Percentiles rank a stretch among this genome's conserved stretches.
These are phyloP conservation scores for Synanthedon vespiformis DNA, from an alignment of 2,888 invertebrate genomes.

Conservation along the genomic window DNA sequence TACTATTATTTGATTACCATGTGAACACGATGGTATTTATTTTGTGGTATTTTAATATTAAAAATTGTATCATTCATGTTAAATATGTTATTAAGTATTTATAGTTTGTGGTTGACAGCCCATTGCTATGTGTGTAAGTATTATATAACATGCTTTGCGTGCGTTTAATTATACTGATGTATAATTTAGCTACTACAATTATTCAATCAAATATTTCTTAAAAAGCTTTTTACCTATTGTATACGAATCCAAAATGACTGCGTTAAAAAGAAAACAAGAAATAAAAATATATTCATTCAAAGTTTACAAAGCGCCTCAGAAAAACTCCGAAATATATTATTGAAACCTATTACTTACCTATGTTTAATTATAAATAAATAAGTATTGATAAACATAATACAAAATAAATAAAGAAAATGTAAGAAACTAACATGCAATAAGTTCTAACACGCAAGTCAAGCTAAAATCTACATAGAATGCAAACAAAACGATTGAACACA, in stretches of 20 bases:
- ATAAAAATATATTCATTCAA: background rate
- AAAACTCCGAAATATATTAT: too few species aligned
- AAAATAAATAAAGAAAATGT: too few species aligned
- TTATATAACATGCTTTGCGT: background rate
- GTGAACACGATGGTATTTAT: too few species aligned
- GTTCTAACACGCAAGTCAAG: too few species aligned
- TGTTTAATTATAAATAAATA: too few species aligned
- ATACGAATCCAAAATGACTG: constrained; percentile 25
- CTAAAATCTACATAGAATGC: background rate
- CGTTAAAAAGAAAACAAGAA: constrained; percentile 8
- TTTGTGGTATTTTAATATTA: too few species aligned
- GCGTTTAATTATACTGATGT: background rate
- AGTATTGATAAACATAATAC: too few species aligned
- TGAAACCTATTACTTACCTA: too few species aligned
- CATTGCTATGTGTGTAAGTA: background rate
- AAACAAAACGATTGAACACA: background rate
- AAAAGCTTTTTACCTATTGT: constrained; percentile 17
- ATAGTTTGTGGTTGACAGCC: background rate
- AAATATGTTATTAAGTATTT: background rate
- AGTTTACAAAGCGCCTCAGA: too few species aligned
- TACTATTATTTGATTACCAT: too few species aligned
- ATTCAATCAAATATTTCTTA: background rate
- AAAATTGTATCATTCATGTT: too few species aligned
- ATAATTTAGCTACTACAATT: background rate
- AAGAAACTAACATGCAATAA: too few species aligned